phyloP scores from a whole-genome alignment of 1,140 invertebrate species.

The Cydia fagiglandana region DNA sequence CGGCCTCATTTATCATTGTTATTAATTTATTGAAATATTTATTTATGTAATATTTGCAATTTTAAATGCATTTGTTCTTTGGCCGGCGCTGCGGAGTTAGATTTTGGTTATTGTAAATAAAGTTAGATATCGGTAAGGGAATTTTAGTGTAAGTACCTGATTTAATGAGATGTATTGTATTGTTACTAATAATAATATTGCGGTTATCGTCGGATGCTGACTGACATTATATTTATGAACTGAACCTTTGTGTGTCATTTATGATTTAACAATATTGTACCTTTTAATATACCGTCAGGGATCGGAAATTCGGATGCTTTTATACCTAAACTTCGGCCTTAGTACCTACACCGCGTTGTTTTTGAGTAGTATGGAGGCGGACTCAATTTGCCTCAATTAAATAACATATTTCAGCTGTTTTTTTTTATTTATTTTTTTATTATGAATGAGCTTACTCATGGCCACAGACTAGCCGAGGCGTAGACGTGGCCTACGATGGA shows the following conservation, averaged over 20 bases:
- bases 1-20: slow-evolving; percentile 31
- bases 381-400: too few relatives aligned
- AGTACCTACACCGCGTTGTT: too few relatives aligned
- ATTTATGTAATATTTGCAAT: slow-evolving; percentile 17
- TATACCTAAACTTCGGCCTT: too few relatives aligned
- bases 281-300: too few relatives aligned
- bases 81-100: slow-evolving; percentile 7
- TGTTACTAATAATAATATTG: slow-evolving; percentile 17
- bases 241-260: slow-evolving; percentile 1
- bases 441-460: too few relatives aligned
- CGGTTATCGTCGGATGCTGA: slow-evolving; percentile 19
- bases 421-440: too few relatives aligned
- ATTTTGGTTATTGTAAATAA: slow-evolving; percentile 27
- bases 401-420: too few relatives aligned
- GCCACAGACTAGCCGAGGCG: too few relatives aligned
- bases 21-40: slow-evolving; percentile 35
- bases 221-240: slow-evolving; percentile 27
- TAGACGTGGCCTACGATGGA: too few relatives aligned
- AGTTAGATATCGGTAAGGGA: slow-evolving; percentile 30
- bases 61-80: background rate
- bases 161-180: slow-evolving; percentile 34
- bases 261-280: too few relatives aligned
- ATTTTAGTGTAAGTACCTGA: slow-evolving; percentile 56
- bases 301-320: too few relatives aligned
- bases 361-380: too few relatives aligned